Percentiles rank a stretch among this genome's conserved stretches.
Conservation (phyloP, 1,140 invertebrate genomes). For the Xylocopa sonorina region DNA sequence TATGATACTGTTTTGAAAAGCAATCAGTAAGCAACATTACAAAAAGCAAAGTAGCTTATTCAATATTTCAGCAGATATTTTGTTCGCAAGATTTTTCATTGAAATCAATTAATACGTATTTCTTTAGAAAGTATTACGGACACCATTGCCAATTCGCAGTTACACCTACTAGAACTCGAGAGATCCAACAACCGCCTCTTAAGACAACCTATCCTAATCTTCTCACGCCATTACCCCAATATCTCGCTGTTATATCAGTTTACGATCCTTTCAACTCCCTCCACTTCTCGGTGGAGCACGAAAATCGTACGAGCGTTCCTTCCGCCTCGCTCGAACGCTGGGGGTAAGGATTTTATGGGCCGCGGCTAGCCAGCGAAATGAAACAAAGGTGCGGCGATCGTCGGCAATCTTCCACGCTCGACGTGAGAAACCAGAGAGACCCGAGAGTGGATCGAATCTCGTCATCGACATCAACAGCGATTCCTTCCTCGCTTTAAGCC, state of each 20-base stretch:
- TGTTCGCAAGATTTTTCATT: not conserved
- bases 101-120: too few relatives aligned
- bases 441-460: not conserved
- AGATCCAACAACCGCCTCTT: not conserved
- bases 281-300: not conserved
- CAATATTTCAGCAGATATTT: too few relatives aligned
- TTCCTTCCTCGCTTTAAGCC: not conserved
- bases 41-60: too few relatives aligned
- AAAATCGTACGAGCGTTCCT: not conserved
- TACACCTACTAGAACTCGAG: not conserved
- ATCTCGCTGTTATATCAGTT: not conserved
- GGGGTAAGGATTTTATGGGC: not conserved
- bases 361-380: not conserved
- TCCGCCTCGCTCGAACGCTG: not conserved
- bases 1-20: too few relatives aligned
- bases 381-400: not conserved
- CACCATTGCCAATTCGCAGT: too few relatives aligned
- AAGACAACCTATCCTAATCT: not conserved
- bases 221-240: not conserved
- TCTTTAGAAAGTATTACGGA: too few relatives aligned
- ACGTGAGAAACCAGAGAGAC: not conserved
- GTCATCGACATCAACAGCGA: not conserved
- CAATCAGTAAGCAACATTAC: too few relatives aligned
- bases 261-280: not conserved
- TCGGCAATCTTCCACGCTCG: not conserved